Evolutionary conservation across 2,797 vertebrate species (phyloP), one percentile per base, ranked within the genome.

Genomic region (Sarcophilus harrisii): DNA sequence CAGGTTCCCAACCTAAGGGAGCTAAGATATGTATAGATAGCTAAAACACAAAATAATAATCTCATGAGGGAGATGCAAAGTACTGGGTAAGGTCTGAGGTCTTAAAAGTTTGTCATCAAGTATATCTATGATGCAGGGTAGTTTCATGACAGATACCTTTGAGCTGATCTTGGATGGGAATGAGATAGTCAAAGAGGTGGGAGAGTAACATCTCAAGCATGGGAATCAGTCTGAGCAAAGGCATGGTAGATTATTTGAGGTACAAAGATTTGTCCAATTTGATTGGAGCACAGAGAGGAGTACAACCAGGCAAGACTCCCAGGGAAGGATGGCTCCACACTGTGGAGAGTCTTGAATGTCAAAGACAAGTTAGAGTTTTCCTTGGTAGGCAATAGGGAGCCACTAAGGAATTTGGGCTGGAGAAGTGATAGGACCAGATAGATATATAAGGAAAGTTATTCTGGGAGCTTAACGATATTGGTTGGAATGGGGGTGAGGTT

Each of bases 171-270:
- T 24, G 14, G 58, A 54, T 14, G n/a, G 91, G 21, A 0, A 0
- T 14, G 54, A 5, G 13, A 29, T 10, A 49, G 27, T 90, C 4
- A 52, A 16, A 60, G 81, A 10, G 32, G 5, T 5, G 0, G 0
- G 16, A n/a, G 38, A 8, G 52, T 66, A 24, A 90, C 0, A 4
- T n/a, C 49, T 58, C 32, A 0, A 14, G 66, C n/a, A 21, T 2
- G 21, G 18, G n/a, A 24, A 38, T 21, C 2, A 5, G 16, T 73
- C 66, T 38, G n/a, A 38, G n/a, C n/a, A 54, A 52, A 49, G 66
- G 28, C 30, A 0, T 10, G 29, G 14, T 16, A 0, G 55, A 45
- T 13, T 0, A 4, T 81, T 81, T 0, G 13, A 27, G 91, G 66
- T 45, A 57, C 18, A 0, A 30, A 38, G 59, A 59, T 29, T 45